Conservation (phyloP, 2,888 invertebrate genomes). For the Macaria liturata region DNA sequence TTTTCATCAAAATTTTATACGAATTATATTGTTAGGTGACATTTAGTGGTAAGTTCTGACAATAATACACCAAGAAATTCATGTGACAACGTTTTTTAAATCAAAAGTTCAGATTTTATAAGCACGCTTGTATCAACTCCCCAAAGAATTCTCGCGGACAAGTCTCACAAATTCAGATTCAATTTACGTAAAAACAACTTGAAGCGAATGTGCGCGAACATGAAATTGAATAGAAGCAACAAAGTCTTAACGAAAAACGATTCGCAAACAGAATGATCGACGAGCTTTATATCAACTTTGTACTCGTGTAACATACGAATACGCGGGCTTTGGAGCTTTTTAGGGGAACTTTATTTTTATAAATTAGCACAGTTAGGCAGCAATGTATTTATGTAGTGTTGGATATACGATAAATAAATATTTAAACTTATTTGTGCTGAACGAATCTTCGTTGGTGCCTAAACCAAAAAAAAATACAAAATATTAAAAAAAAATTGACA, state of each 20-base stretch:
- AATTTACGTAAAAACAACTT: constrained; percentile 25
- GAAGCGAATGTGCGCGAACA: constrained; percentile 21
- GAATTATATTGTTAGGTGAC: too few species aligned
- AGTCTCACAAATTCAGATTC: constrained; percentile 12
- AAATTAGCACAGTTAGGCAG: too few species aligned
- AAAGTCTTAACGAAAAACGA: constrained; percentile 36
- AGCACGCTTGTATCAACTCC: not conserved
- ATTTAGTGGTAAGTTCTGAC: too few species aligned
- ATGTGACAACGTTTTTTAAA: too few species aligned
- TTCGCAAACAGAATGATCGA: constrained; percentile 38
- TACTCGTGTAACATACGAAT: constrained; percentile 15
- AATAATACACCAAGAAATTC: too few species aligned
- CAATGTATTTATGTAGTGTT: too few species aligned
- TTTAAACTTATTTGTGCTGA: too few species aligned
- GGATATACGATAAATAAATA: too few species aligned
- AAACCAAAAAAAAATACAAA: too few species aligned
- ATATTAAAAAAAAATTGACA: too few species aligned
- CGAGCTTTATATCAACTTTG: constrained; percentile 25
- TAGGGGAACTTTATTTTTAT: not conserved
- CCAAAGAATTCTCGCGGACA: constrained; percentile 1
- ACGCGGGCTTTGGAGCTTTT: not conserved
- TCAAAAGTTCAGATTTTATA: not conserved
- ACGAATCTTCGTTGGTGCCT: too few species aligned
- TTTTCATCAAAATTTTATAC: too few species aligned
- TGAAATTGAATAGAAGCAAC: constrained; percentile 33